A percentile compares a stretch with the other conserved stretches of the same genome.
These are phyloP conservation scores for Pogonocichla stellata DNA, from an alignment of 2,113 vertebrate species.

Conservation along the genomic window DNA sequence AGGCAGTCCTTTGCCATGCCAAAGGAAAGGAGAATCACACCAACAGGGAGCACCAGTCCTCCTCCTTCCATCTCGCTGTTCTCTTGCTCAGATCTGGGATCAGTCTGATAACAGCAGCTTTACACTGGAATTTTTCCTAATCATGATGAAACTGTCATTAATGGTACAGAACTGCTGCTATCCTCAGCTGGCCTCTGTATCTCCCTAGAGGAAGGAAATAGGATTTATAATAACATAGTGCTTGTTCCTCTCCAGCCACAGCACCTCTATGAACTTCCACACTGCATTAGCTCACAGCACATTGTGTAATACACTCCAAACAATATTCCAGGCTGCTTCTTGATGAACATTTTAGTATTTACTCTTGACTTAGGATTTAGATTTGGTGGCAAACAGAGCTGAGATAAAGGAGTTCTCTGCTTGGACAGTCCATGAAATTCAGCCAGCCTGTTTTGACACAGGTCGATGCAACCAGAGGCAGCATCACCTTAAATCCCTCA, in stretches of 20 bases:
- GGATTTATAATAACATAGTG: neutral
- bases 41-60: neutral
- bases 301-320: neutral
- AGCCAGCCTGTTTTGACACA: neutral
- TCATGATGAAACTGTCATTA: neutral
- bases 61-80: neutral
- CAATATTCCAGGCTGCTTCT: neutral
- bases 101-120: neutral
- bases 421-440: neutral
- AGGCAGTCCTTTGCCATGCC: neutral
- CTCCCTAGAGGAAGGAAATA: neutral
- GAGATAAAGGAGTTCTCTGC: neutral
- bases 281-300: constrained; percentile 36
- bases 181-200: neutral
- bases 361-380: constrained; percentile 45
- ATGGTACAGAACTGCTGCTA: neutral
- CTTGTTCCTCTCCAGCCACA: neutral
- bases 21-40: neutral
- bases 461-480: neutral
- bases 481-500: neutral
- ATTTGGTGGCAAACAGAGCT: neutral
- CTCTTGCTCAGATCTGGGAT: neutral
- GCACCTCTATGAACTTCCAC: constrained; percentile 32
- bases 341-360: constrained; percentile 44
- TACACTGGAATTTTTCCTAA: neutral